Evolutionary conservation across 64 coral and sea anemone genomes (phyloP), one percentile per base, ranked within the genome.

Genomic region (Pocillopora damicornis): DNA sequence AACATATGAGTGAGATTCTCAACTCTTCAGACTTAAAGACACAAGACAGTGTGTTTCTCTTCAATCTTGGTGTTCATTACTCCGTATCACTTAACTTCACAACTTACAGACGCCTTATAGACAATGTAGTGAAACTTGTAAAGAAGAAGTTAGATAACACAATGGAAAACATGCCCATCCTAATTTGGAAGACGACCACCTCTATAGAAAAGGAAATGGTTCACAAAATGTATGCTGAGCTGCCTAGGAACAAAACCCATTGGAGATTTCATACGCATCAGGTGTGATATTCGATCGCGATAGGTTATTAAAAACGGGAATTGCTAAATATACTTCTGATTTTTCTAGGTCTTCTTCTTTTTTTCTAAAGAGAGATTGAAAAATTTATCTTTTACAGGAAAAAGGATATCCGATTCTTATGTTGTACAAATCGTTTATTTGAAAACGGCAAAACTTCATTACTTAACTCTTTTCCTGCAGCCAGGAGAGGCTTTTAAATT

Each of bases 31-130:
- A 89, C 6, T 82, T 95, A 66, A 61, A 80, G 13, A 82, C 56
- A 30, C 51, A 68, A 17, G 69, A 89, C 15, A 95, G 94, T 45
- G 45, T 92, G 12, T 92, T 95, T 14, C 34, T 95, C 11, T 95
- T 95, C 60, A 95, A 90, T 56, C 77, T 95, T 72, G 94, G 94
- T 13, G 90, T 92, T 13, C 94, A 95, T 87, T 95, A 86, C 75
- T 80, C 90, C 2, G 81, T 95, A 35, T 95, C 94, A 26, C 35
- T 95, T 5, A 89, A 73, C 17, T 92, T 95, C 80, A 76, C 75
- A 61, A 69, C 80, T 9, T 95, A 89, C 60, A 77, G 71, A 59
- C 60, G 89, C 61, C 90, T 95, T 58, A 76, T 95, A 73, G 87
- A 95, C 18, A 91, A 80, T 17, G 89, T 91, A 1, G 71, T 95